Evolutionary conservation across 2,797 vertebrate genomes (phyloP), one percentile per base, ranked within the genome.

Genomic region (Chaetophractus vellerosus): DNA sequence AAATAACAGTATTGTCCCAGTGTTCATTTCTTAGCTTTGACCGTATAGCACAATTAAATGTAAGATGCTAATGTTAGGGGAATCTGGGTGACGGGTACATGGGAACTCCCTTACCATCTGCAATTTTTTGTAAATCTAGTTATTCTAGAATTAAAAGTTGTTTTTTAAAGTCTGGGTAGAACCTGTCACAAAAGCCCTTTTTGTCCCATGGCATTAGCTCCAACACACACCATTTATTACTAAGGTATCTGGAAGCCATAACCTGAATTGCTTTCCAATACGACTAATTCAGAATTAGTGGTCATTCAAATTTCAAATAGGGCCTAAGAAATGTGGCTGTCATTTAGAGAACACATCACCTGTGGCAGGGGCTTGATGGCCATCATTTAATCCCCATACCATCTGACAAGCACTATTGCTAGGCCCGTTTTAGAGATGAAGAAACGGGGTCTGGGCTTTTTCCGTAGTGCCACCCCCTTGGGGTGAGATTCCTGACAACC

Each of bases 301-400:
- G 76, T 55, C 31, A 31, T 48, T 84, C 21, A 45, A 5, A 28
- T 18, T 80, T 55, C 72, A 85, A 31, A 69, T 6, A 10, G 57
- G 45, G 28, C n/a, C 78, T 26, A 11, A 31, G 19, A 76, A 71
- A 59, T 9, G 9, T 0, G 21, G 19, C 28, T 45, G 52, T 36
- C 41, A 2, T 38, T 38, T 78, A 24, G 36, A 75, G 21, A 76
- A 59, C 63, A 19, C 9, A 6, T 69, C 36, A 14, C 2, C 0
- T 4, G n/a, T 4, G 18, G 10, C 57, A 31, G 72, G 76, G 57
- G 15, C 48, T 72, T 14, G 6, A 11, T 9, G 23, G 41, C 48
- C 52, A 3, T 15, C 36, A 12, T 19, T 23, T 31, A 33, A 26
- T 5, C 12, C 9, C 15, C 4, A 12, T 3, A 0, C 3, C 36